These are phyloP conservation scores for Promerops cafer DNA, from an alignment of 2,113 vertebrate genomes.

Conservation along the genomic window DNA sequence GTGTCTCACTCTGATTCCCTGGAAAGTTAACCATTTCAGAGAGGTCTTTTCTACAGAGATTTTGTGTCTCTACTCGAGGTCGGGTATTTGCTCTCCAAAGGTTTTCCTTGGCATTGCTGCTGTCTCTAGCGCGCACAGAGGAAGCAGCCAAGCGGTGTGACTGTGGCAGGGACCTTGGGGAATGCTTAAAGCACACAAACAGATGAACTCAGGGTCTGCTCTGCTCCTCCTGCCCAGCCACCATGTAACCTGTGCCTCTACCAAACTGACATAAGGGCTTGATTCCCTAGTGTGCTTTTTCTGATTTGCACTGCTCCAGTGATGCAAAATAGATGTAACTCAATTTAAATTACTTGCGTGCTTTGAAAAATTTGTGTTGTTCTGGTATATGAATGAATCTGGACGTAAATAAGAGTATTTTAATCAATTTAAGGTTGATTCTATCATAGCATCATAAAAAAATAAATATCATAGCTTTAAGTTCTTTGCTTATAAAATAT, in stretches of 20 bases:
- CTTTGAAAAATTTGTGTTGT: not conserved
- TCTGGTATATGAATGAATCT: not conserved
- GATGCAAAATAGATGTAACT: not conserved
- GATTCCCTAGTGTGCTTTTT: not conserved
- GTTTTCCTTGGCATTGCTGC: not conserved
- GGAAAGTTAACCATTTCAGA: not conserved
- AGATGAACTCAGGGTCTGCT: not conserved
- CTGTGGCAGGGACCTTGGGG: not conserved
- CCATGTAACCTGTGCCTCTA: not conserved
- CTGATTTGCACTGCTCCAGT: not conserved
- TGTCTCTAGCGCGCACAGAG: not conserved
- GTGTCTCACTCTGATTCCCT: accelerated
- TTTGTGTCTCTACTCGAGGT: not conserved
- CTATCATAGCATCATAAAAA: not conserved
- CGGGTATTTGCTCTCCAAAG: not conserved
- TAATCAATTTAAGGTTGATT: not conserved
- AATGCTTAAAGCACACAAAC: not conserved
- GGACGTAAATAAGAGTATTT: not conserved
- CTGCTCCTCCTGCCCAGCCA: not conserved
- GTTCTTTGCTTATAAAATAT: not conserved
- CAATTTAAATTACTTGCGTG: not conserved
- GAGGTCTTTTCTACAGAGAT: not conserved
- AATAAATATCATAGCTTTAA: not conserved
- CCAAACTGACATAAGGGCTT: not conserved
- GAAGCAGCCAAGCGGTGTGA: not conserved